These are phyloP conservation scores for Pithys albifrons DNA, from an alignment of 2,113 vertebrate genomes.

Conservation along the genomic window DNA sequence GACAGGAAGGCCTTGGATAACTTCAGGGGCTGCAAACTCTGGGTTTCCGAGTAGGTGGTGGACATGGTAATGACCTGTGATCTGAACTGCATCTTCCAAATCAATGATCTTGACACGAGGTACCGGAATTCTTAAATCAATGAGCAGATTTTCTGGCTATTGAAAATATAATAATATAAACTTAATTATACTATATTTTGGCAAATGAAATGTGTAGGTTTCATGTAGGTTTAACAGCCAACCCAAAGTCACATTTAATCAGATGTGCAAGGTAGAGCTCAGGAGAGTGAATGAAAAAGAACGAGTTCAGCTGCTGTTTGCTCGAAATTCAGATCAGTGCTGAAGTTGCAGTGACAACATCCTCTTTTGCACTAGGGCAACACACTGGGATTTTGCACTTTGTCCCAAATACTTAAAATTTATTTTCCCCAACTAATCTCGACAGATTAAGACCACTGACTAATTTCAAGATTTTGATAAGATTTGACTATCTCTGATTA, in stretches of 20 bases:
- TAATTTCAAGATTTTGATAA: background rate
- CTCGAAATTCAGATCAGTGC: background rate
- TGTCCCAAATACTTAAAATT: background rate
- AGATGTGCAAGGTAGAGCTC: background rate
- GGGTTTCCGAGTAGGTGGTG: constrained; percentile 94
- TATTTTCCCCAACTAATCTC: background rate
- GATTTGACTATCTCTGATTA: background rate
- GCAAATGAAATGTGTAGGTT: background rate
- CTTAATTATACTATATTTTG: background rate
- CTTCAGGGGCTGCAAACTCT: constrained; percentile 94
- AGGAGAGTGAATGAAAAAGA: background rate
- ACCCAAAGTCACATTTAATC: background rate
- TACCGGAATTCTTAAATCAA: constrained; percentile 86
- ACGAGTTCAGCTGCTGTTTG: background rate
- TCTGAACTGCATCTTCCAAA: constrained; percentile 92
- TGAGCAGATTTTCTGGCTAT: constrained; percentile 96
- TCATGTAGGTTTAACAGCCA: background rate
- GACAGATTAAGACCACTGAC: background rate
- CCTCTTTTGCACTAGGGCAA: background rate
- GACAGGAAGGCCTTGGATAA: constrained; percentile 92
- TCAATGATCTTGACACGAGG: constrained; percentile 92
- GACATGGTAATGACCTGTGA: constrained; percentile 89
- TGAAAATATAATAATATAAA: background rate
- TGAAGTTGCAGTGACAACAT: background rate
- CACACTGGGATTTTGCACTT: background rate